phyloP scores from a whole-genome alignment of 2,797 vertebrate genomes.

The Vespertilio murinus region DNA sequence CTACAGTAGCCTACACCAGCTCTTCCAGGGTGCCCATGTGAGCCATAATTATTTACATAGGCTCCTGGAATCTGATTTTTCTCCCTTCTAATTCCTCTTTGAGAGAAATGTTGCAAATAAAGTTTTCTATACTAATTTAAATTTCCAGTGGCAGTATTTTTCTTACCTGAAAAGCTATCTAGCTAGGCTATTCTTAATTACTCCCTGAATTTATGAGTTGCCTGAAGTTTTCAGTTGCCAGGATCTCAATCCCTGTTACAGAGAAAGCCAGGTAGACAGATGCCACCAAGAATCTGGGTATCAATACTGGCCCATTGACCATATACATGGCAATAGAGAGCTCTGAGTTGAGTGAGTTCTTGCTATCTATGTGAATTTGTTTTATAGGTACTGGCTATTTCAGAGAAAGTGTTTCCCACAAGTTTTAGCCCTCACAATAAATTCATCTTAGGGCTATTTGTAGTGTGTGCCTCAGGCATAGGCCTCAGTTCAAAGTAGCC shows the following conservation, averaged over 20 bases:
- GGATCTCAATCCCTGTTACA: not conserved
- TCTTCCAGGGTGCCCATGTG: not conserved
- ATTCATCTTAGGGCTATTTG: not conserved
- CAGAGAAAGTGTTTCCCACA: not conserved
- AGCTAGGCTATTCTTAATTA: not conserved
- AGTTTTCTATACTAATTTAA: conserved; percentile 13
- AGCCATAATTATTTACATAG: not conserved
- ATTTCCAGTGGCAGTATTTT: not conserved
- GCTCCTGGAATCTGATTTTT: not conserved
- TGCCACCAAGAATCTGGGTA: not conserved
- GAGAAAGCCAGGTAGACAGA: not conserved
- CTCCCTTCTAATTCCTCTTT: not conserved
- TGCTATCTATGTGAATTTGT: not conserved
- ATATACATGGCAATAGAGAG: not conserved
- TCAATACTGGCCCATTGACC: not conserved
- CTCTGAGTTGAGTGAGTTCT: not conserved
- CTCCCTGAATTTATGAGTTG: not conserved
- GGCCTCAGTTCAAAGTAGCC: not conserved
- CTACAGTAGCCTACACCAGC: not conserved
- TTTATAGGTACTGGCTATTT: conserved; percentile 1
- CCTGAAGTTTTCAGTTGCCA: not conserved
- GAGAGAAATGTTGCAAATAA: conserved; percentile 2
- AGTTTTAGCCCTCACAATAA: not conserved
- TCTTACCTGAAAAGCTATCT: not conserved
- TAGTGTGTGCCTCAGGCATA: not conserved